A percentile compares a stretch with the other conserved stretches of the same genome.
These are phyloP conservation scores for Rhinolophus sinicus DNA, from an alignment of 2,113 vertebrate species.

Conservation along the genomic window DNA sequence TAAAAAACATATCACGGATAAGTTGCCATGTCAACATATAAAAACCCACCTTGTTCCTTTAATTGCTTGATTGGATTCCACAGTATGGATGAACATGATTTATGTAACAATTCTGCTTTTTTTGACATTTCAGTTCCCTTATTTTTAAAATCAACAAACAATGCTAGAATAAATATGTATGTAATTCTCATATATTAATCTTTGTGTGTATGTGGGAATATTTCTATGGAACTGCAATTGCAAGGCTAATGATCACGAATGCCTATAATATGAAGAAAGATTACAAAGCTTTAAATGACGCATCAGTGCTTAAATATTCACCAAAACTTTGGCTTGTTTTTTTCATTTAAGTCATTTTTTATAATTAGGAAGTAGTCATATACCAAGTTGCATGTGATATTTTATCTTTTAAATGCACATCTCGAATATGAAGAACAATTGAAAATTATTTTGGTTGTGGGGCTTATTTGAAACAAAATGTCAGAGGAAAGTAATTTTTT, in stretches of 20 bases:
- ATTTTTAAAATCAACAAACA: neutral
- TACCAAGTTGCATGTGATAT: neutral
- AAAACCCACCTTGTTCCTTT: slow-evolving; percentile 9
- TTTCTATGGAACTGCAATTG: neutral
- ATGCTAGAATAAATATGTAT: neutral
- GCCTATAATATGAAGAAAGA: neutral
- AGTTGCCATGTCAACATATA: neutral
- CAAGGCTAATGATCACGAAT: neutral
- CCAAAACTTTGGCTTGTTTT: neutral
- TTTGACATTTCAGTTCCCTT: neutral
- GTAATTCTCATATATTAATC: neutral
- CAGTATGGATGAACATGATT: neutral
- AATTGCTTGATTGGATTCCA: neutral
- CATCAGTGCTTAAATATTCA: neutral
- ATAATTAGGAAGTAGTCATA: neutral
- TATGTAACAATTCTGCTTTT: neutral
- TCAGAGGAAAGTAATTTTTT: neutral
- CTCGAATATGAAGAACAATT: neutral
- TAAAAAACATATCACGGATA: neutral
- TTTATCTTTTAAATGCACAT: neutral
- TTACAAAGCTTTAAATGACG: neutral
- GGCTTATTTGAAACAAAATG: neutral
- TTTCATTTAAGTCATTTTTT: neutral
- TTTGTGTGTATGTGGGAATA: neutral
- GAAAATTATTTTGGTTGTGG: neutral